These are phyloP conservation scores for Sminthurinus signatus DNA, from an alignment of 1,140 invertebrate genomes.

Conservation along the genomic window DNA sequence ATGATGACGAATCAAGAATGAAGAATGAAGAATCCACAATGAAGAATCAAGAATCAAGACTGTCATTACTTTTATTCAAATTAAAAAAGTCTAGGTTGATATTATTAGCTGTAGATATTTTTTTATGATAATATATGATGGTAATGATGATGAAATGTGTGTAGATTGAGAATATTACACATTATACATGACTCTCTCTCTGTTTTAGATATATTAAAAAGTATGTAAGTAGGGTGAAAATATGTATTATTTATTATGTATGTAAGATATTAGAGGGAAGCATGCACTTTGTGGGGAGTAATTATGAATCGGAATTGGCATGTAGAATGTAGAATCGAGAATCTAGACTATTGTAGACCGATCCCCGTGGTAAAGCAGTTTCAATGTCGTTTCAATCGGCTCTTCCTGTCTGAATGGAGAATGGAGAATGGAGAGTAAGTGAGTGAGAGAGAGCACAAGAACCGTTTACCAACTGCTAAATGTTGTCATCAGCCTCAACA, in stretches of 20 bases:
- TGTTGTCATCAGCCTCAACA: too few species aligned
- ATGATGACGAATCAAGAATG: too few species aligned
- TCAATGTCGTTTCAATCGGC: constrained; percentile 42
- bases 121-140: not conserved
- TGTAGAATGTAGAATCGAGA: too few species aligned
- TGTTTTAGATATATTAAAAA: not conserved
- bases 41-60: too few species aligned
- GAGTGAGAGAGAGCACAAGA: too few species aligned
- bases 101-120: too few species aligned
- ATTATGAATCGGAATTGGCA: constrained; percentile 24
- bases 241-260: too few species aligned
- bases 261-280: not conserved
- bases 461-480: too few species aligned
- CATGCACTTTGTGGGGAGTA: constrained; percentile 7
- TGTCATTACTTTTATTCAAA: too few species aligned
- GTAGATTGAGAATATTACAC: not conserved
- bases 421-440: not conserved
- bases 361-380: constrained; percentile 30
- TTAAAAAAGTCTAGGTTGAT: too few species aligned
- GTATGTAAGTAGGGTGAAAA: not conserved
- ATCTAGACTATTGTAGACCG: too few species aligned
- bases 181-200: not conserved
- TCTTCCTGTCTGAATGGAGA: constrained; percentile 37
- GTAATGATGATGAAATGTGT: not conserved
- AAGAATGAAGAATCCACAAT: too few species aligned